These are phyloP conservation scores for Clarias platycephalus DNA, from an alignment of 2,797 vertebrate genomes.

Conservation along the genomic window DNA sequence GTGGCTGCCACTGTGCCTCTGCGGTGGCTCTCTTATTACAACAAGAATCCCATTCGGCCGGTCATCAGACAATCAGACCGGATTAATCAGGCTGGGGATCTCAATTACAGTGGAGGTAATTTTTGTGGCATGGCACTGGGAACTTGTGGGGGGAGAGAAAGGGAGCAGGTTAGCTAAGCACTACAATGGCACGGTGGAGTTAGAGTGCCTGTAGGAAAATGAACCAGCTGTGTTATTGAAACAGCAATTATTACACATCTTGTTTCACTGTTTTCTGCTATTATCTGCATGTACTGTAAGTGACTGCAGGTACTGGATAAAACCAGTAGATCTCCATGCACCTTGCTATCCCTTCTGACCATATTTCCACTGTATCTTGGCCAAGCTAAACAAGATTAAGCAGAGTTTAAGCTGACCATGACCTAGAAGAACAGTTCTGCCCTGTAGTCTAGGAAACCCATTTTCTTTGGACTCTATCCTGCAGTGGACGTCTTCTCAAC, in stretches of 20 bases:
- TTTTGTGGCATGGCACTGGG: slow-evolving; percentile 64
- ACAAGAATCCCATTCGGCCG: slow-evolving; percentile 68
- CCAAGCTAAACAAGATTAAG: slow-evolving; percentile 44
- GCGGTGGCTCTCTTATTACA: slow-evolving; percentile 64
- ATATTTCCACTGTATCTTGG: slow-evolving; percentile 42
- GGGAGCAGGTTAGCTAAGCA: slow-evolving; percentile 45
- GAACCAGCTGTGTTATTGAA: slow-evolving; percentile 22
- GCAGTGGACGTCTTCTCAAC: slow-evolving; percentile 49
- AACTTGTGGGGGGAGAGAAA: slow-evolving; percentile 58
- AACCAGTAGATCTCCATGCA: slow-evolving; percentile 23
- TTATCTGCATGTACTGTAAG: background rate
- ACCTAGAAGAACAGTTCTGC: slow-evolving; percentile 40
- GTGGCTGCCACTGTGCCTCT: slow-evolving; percentile 59
- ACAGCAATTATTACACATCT: slow-evolving; percentile 36
- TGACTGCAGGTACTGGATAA: slow-evolving; percentile 14
- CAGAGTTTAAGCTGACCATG: slow-evolving; percentile 14
- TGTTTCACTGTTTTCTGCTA: slow-evolving; percentile 26
- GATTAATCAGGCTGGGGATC: slow-evolving; percentile 71
- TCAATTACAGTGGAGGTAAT: slow-evolving; percentile 68
- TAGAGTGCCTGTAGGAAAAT: slow-evolving; percentile 22
- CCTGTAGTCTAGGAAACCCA: slow-evolving; percentile 47
- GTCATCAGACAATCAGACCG: slow-evolving; percentile 75
- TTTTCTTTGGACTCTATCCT: slow-evolving; percentile 51
- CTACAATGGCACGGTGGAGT: slow-evolving; percentile 12
- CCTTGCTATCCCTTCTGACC: slow-evolving; percentile 28